Conservation (phyloP, 2,113 vertebrate genomes). For the Clarias batrachus region DNA sequence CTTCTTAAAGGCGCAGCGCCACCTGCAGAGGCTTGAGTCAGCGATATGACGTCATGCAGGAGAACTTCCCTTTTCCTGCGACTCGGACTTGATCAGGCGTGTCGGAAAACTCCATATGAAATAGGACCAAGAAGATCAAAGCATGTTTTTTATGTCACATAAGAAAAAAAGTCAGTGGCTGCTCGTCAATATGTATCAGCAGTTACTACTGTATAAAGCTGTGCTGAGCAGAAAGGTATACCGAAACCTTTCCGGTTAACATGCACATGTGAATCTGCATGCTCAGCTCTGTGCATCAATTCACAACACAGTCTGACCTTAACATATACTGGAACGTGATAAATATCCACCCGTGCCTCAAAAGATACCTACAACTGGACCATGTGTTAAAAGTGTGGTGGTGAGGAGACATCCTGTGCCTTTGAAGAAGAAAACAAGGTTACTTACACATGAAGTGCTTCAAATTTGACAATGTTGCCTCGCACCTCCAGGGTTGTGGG, state of each 20-base stretch:
- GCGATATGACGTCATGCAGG: not conserved
- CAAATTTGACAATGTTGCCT: no score
- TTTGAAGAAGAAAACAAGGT: not conserved
- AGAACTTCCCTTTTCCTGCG: not conserved
- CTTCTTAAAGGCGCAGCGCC: slow-evolving; percentile 84
- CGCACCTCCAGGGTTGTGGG: no score
- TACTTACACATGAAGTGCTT: no score
- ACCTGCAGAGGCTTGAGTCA: slow-evolving; percentile 11
- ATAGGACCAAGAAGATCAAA: not conserved
- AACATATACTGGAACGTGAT: not conserved
- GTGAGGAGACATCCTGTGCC: not conserved
- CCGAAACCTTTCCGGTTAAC: slow-evolving; percentile 73
- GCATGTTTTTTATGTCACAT: not conserved
- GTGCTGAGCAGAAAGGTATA: slow-evolving; percentile 63
- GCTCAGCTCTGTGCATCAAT: slow-evolving; percentile 66
- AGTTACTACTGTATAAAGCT: not conserved
- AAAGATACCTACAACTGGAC: slow-evolving; percentile 53
- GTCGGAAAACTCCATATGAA: not conserved
- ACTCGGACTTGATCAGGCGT: not conserved
- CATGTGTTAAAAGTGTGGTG: not conserved
- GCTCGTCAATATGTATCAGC: not conserved
- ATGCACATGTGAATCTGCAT: slow-evolving; percentile 50
- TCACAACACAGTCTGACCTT: slow-evolving; percentile 27
- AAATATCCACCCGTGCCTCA: not conserved
- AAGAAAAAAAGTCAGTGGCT: not conserved